phyloP scores from a whole-genome alignment of 2,888 invertebrate genomes.

The Coleophora deauratella region DNA sequence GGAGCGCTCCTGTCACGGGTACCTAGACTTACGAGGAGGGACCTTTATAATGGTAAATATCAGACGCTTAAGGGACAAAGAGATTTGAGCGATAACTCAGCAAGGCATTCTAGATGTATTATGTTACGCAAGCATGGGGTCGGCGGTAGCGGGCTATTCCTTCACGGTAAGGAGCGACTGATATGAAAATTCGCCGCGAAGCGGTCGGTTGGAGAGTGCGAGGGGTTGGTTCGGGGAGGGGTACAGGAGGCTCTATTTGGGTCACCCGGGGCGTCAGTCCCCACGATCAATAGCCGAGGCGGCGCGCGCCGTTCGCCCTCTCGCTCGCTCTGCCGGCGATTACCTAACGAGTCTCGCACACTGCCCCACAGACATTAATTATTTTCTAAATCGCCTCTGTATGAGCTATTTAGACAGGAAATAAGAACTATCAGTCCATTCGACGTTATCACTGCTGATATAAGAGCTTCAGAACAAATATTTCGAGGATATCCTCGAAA shows the following conservation, averaged over 20 bases:
- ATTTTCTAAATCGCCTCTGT: conserved; percentile 50
- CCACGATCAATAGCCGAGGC: conserved; percentile 64
- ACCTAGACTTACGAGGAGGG: conserved; percentile 1
- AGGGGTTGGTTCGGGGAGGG: conserved; percentile 38
- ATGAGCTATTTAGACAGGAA: conserved; percentile 39
- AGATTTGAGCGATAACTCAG: conserved; percentile 41
- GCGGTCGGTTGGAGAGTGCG: conserved; percentile 41
- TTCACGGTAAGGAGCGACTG: conserved; percentile 57
- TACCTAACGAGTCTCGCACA: conserved; percentile 65
- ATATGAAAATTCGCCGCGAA: conserved; percentile 70
- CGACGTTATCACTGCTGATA: conserved; percentile 9
- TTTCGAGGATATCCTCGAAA: background rate
- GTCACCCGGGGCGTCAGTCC: conserved; percentile 73
- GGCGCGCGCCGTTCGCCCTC: conserved; percentile 64
- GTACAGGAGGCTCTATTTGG: conserved; percentile 69
- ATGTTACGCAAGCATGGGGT: conserved; percentile 53
- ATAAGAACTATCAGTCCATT: conserved; percentile 23
- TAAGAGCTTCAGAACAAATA: too few relatives aligned
- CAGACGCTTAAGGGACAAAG: conserved; percentile 30
- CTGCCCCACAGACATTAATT: conserved; percentile 62
- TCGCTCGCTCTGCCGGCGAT: conserved; percentile 51
- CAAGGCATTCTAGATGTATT: conserved; percentile 40
- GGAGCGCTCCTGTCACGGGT: background rate
- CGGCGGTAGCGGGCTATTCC: conserved; percentile 50
- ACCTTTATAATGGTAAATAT: conserved; percentile 14